These are phyloP conservation scores for Spondyliosoma cantharus DNA, from an alignment of 2,797 vertebrate genomes.

Conservation along the genomic window DNA sequence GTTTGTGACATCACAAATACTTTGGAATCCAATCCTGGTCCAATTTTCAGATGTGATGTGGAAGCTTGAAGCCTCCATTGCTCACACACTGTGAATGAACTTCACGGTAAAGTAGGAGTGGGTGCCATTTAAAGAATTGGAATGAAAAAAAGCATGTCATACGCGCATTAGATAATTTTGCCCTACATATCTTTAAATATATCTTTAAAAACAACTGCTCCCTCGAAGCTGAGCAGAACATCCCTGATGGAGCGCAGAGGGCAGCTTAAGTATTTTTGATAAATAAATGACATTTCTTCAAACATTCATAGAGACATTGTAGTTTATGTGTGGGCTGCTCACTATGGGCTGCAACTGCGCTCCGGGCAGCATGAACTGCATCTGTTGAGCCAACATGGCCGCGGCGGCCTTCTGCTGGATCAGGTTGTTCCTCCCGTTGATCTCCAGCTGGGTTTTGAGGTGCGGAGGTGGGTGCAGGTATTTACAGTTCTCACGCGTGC, in stretches of 20 bases:
- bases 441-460: constrained; percentile 98
- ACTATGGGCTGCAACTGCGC: constrained; percentile 94
- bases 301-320: not conserved
- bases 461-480: constrained; percentile 98
- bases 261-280: not conserved
- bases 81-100: too few relatives aligned
- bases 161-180: too few relatives aligned
- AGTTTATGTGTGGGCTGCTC: constrained; percentile 73
- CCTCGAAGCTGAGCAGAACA: not conserved
- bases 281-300: constrained; percentile 6
- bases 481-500: constrained; percentile 98
- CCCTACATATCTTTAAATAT: too few relatives aligned
- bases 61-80: too few relatives aligned
- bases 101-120: too few relatives aligned
- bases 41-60: too few relatives aligned
- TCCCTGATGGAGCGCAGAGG: not conserved
- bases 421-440: constrained; percentile 98
- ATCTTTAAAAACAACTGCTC: not conserved
- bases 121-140: too few relatives aligned
- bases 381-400: constrained; percentile 98
- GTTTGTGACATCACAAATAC: too few relatives aligned
- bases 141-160: too few relatives aligned
- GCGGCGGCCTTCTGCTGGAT: constrained; percentile 98
- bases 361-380: constrained; percentile 97
- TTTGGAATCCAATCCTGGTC: too few relatives aligned